Conservation (phyloP, 2,113 vertebrate genomes). For the Clupea harengus region DNA sequence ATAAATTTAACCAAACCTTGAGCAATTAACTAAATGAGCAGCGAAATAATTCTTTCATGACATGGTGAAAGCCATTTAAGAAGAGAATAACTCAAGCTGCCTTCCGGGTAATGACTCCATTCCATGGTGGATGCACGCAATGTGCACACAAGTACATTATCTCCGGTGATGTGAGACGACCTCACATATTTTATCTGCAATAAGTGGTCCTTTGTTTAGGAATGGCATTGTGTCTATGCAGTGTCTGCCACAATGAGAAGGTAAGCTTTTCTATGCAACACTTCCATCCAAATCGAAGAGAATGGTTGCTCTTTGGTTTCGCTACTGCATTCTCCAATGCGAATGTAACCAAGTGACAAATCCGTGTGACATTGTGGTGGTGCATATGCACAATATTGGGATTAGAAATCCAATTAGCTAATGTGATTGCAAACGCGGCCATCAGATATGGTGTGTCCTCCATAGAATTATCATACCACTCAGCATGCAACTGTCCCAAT, state of each 20-base stretch:
- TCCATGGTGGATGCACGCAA: slow-evolving; percentile 16
- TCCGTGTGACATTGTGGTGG: background rate
- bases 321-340: background rate
- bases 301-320: background rate
- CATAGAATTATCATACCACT: slow-evolving; percentile 4
- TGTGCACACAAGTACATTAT: slow-evolving; percentile 23
- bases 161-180: slow-evolving; percentile 12
- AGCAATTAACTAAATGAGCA: slow-evolving; percentile 51
- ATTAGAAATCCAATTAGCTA: slow-evolving; percentile 18
- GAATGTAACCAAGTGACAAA: background rate
- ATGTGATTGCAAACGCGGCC: slow-evolving; percentile 6
- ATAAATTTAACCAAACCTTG: slow-evolving; percentile 37
- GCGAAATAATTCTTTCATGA: slow-evolving; percentile 35
- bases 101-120: slow-evolving; percentile 28
- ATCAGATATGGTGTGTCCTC: background rate
- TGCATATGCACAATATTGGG: background rate
- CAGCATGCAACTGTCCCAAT: background rate
- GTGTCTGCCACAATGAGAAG: background rate
- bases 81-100: slow-evolving; percentile 31
- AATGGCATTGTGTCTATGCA: background rate
- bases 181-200: slow-evolving; percentile 22
- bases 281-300: background rate
- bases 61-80: slow-evolving; percentile 31
- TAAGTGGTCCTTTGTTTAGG: background rate
- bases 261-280: slow-evolving; percentile 43